Conservation (phyloP, 2,797 vertebrate species). For the Loriculus beryllinus region DNA sequence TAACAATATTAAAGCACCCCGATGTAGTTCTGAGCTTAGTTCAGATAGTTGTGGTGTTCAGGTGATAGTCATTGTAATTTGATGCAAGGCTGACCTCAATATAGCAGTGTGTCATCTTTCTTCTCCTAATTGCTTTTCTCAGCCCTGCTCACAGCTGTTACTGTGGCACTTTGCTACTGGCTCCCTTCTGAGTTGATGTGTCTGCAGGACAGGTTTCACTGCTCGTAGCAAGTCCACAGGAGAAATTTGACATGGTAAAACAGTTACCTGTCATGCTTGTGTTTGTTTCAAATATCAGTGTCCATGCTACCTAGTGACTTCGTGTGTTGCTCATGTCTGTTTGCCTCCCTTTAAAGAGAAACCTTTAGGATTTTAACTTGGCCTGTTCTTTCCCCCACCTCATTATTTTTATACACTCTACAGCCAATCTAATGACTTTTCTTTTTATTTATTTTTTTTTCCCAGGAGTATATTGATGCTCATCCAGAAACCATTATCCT, state of each 20-base stretch:
- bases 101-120: constrained; percentile 2
- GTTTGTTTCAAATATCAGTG: neutral
- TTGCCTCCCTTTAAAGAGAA: neutral
- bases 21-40: neutral
- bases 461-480: constrained; percentile 93
- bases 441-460: neutral
- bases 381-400: neutral
- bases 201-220: neutral
- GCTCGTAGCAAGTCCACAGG: neutral
- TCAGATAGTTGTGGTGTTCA: neutral
- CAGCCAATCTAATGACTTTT: neutral
- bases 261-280: neutral
- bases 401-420: neutral
- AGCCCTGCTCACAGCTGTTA: neutral
- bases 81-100: neutral
- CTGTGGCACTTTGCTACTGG: neutral
- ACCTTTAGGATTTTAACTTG: neutral
- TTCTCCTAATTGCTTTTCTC: constrained; percentile 36
- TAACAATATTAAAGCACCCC: neutral
- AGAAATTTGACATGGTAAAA: neutral
- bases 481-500: constrained; percentile 95
- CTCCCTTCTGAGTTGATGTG: neutral
- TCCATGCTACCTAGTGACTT: neutral
- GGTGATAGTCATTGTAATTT: neutral
- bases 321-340: neutral